These are phyloP conservation scores for Subacronicta megacephala DNA, from an alignment of 2,888 invertebrate genomes.

Conservation along the genomic window DNA sequence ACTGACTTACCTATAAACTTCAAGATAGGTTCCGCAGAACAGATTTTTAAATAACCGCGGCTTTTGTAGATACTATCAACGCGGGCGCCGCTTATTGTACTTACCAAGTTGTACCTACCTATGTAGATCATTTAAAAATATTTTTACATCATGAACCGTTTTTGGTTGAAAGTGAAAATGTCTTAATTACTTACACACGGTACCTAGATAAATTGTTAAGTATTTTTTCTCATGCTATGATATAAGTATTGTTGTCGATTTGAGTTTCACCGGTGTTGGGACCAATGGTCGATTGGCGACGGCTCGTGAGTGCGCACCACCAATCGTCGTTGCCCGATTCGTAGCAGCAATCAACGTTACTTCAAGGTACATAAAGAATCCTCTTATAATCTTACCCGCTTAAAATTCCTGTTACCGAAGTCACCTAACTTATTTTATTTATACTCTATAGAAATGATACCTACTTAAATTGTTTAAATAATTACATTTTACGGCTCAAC, in stretches of 20 bases:
- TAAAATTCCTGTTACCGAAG: background rate
- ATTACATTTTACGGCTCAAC: slow-evolving; percentile 23
- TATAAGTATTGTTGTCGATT: slow-evolving; percentile 10
- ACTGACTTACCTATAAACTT: too few species aligned
- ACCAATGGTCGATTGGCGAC: slow-evolving; percentile 67
- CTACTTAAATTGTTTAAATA: slow-evolving; percentile 23
- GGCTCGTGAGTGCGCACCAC: slow-evolving; percentile 53
- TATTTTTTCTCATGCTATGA: slow-evolving; percentile 58
- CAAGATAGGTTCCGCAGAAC: too few species aligned
- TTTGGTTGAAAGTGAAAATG: slow-evolving; percentile 62
- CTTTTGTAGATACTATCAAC: too few species aligned
- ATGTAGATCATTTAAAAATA: slow-evolving; percentile 15
- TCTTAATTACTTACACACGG: slow-evolving; percentile 27
- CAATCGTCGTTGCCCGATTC: slow-evolving; percentile 59
- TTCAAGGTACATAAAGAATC: slow-evolving; percentile 62
- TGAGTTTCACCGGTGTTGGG: slow-evolving; percentile 72
- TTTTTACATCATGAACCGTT: background rate
- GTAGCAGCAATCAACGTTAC: slow-evolving; percentile 67
- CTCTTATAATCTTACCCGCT: slow-evolving; percentile 22
- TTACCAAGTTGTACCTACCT: too few species aligned
- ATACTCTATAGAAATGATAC: slow-evolving; percentile 5
- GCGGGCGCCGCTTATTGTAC: too few species aligned
- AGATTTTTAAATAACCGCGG: too few species aligned
- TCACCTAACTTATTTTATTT: background rate
- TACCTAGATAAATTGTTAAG: slow-evolving; percentile 25